phyloP scores from a whole-genome alignment of 2,113 vertebrate species.

The Aythya baeri region DNA sequence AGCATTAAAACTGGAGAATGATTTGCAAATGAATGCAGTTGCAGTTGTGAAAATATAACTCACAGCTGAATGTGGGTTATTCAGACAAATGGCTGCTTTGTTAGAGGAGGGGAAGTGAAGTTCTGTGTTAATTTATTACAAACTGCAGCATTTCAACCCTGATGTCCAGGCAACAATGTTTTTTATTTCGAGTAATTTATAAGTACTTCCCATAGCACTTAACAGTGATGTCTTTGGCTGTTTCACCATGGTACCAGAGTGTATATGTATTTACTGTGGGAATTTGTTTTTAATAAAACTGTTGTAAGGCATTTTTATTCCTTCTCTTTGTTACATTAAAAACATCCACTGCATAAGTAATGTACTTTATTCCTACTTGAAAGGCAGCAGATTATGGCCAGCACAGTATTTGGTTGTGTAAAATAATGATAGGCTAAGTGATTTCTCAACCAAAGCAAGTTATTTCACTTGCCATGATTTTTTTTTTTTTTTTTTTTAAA shows the following conservation, averaged over 20 bases:
- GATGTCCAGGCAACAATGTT: conserved; percentile 94
- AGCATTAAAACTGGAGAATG: conserved; percentile 88
- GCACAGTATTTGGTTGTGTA: conserved; percentile 57
- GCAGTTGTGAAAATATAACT: conserved; percentile 97
- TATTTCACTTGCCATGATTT: conserved; percentile 40
- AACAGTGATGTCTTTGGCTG: conserved; percentile 80
- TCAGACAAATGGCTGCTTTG: conserved; percentile 90
- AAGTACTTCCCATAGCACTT: conserved; percentile 86
- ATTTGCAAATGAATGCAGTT: conserved; percentile 98
- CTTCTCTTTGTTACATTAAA: conserved; percentile 83
- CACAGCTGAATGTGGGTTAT: conserved; percentile 87
- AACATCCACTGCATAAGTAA: conserved; percentile 84
- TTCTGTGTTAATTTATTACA: conserved; percentile 95
- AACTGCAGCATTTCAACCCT: conserved; percentile 92
- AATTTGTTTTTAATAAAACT: conserved; percentile 90
- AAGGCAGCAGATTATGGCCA: conserved; percentile 77
- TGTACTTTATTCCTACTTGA: conserved; percentile 77
- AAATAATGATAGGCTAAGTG: conserved; percentile 51
- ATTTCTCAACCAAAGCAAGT: conserved; percentile 58
- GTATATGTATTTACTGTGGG: conserved; percentile 89
- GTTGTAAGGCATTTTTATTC: conserved; percentile 83
- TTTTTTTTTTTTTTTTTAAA: not conserved
- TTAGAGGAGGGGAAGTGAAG: conserved; percentile 84
- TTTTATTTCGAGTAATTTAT: conserved; percentile 90
- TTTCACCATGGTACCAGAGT: conserved; percentile 77